Conservation (phyloP, 2,888 invertebrate genomes). For the Criorhina ranunculi region DNA sequence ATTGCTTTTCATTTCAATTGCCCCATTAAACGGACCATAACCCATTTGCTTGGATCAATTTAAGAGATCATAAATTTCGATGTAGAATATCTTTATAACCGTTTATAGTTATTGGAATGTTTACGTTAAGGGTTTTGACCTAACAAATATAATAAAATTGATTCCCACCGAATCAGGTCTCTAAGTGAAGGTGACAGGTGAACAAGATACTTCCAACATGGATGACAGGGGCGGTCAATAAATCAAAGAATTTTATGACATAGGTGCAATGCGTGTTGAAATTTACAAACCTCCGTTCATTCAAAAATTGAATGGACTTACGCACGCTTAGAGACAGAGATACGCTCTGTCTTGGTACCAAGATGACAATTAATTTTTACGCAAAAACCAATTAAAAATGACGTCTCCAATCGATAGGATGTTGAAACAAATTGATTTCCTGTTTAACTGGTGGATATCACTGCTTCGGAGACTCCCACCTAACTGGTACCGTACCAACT, state of each 20-base stretch:
- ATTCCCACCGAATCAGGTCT: constrained; percentile 40
- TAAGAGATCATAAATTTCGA: constrained; percentile 40
- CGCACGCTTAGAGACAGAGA: background rate
- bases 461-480: constrained; percentile 18
- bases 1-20: constrained; percentile 4
- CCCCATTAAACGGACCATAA: constrained; percentile 11
- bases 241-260: constrained; percentile 51
- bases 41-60: constrained; percentile 28
- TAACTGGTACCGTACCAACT: constrained; percentile 18
- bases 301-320: background rate
- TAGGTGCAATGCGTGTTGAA: constrained; percentile 20
- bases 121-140: too few species aligned
- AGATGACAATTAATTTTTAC: constrained; percentile 21
- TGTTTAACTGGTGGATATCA: background rate
- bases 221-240: constrained; percentile 13
- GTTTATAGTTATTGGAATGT: constrained; percentile 4
- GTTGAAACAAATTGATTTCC: constrained; percentile 19
- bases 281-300: background rate
- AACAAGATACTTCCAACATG: constrained; percentile 41
- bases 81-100: constrained; percentile 4
- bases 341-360: background rate
- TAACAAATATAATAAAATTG: background rate
- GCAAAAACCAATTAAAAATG: constrained; percentile 32
- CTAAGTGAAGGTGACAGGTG: constrained; percentile 30
- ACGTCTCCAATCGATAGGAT: background rate